Percentiles rank a stretch among this genome's conserved stretches.
Evolutionary conservation across 2,888 invertebrate species (phyloP).

Genomic region (Melieria omissa): DNA sequence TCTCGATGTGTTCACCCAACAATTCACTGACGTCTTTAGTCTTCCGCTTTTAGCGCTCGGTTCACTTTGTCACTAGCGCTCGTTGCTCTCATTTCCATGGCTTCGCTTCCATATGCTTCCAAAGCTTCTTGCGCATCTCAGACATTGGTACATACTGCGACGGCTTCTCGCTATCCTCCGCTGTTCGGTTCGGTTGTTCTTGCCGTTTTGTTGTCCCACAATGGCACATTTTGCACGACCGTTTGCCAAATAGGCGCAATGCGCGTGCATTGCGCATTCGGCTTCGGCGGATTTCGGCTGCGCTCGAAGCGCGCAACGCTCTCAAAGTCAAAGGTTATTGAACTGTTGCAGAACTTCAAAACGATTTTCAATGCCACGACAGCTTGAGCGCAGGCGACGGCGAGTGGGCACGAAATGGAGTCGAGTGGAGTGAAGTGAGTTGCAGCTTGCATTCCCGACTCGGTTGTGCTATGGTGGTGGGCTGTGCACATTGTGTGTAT

Average conservation of each 20-base stretch:
- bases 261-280: slow-evolving; percentile 24
- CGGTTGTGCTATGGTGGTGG: background rate
- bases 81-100: no score
- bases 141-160: no score
- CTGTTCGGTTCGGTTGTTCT: no score
- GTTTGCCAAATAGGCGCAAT: background rate
- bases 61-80: no score
- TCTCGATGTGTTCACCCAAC: no score
- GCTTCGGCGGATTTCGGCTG: slow-evolving; percentile 18
- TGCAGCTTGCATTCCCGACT: background rate
- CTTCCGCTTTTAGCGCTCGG: no score
- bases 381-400: slow-evolving; percentile 23
- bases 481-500: slow-evolving; percentile 13
- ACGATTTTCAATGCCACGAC: slow-evolving; percentile 62
- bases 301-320: slow-evolving; percentile 18
- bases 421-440: slow-evolving; percentile 22
- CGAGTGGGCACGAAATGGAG: slow-evolving; percentile 23
- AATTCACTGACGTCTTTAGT: no score
- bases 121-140: no score
- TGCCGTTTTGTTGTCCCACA: no score
- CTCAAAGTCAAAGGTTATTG: slow-evolving; percentile 61
- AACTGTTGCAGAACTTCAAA: slow-evolving; percentile 55
- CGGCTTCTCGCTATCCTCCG: no score
- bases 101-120: no score
- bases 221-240: no score